Conservation (phyloP, 2,113 vertebrate species). For the Sus scrofa region T2T-Sscrofa CM000812.6:212237501-212238000, state of each 20-base stretch:
- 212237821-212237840: neutral
- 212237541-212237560: constrained; percentile 24
- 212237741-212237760: neutral
- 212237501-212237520: neutral
- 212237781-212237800: constrained; percentile 52
- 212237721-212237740: neutral
- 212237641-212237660: constrained; percentile 28
- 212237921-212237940: neutral
- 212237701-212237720: neutral
- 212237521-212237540: neutral
- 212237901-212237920: neutral
- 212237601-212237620: constrained; percentile 1
- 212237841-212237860: neutral
- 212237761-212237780: neutral
- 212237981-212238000: neutral
- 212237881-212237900: neutral
- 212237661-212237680: neutral
- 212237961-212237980: neutral
- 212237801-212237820: neutral
- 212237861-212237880: neutral
- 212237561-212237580: neutral
- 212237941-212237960: constrained; percentile 7
- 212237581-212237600: neutral
- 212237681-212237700: constrained; percentile 12
- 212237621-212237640: neutral